phyloP scores from a whole-genome alignment of 2,888 invertebrate species.

The Psylliodes chrysocephalus region DNA sequence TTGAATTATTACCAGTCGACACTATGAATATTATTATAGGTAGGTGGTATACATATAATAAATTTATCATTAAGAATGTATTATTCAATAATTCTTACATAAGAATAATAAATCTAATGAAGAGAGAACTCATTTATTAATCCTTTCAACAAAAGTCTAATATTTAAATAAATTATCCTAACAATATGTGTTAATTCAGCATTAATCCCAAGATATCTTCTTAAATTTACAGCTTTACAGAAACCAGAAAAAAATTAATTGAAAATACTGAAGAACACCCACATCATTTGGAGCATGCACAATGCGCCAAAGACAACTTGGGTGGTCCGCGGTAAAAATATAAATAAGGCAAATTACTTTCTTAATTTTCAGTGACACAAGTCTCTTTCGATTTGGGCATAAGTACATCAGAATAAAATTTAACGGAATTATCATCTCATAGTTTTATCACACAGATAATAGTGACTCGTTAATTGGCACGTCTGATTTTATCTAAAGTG shows the following conservation, averaged over 20 bases:
- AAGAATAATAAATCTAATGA: background rate
- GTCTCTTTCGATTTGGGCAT: constrained; percentile 39
- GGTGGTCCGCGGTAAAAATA: constrained; percentile 36
- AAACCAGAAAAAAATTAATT: constrained; percentile 20
- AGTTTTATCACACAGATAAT: constrained; percentile 23
- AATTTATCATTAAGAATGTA: no score
- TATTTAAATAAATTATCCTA: constrained; percentile 9
- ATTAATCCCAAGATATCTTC: background rate
- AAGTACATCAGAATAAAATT: constrained; percentile 37
- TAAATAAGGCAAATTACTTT: constrained; percentile 39
- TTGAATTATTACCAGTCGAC: no score
- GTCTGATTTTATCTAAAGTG: constrained; percentile 6
- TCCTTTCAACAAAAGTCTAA: background rate
- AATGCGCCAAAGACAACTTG: constrained; percentile 17
- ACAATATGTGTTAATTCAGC: background rate
- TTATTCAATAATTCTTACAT: no score
- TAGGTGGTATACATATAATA: no score
- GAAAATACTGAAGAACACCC: constrained; percentile 15
- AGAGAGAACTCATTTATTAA: background rate
- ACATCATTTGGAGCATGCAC: constrained; percentile 11
- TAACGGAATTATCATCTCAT: constrained; percentile 33
- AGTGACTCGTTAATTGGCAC: constrained; percentile 13
- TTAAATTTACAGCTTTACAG: background rate
- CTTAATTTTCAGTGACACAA: constrained; percentile 42
- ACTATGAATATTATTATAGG: no score